Percentiles rank a stretch among this genome's conserved stretches.
Conservation (phyloP, 2,113 vertebrate species). For the Pelobates fuscus region DNA sequence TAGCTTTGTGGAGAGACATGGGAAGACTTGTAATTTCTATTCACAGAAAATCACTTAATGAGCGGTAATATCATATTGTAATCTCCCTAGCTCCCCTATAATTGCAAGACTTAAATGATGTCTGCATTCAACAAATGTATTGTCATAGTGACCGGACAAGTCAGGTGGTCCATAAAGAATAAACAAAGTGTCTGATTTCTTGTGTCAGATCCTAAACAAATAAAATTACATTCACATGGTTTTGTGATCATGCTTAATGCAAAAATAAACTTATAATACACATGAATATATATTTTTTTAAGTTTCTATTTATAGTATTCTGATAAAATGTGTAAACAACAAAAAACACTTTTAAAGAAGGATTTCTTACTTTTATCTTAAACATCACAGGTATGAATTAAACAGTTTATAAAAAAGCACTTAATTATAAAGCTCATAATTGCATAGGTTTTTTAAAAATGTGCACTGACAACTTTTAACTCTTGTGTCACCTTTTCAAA, state of each 20-base stretch:
- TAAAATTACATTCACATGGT: background rate
- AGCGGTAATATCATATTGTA: constrained; percentile 63
- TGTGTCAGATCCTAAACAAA: background rate
- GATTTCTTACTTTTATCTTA: no score
- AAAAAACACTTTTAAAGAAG: no score
- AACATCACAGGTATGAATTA: no score
- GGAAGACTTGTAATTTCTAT: constrained; percentile 50
- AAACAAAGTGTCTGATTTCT: background rate
- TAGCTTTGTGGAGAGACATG: constrained; percentile 29
- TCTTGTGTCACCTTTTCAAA: no score
- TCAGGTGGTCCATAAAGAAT: constrained; percentile 53
- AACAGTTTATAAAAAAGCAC: no score
- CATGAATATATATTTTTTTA: no score
- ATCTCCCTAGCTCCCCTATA: constrained; percentile 64
- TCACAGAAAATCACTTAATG: constrained; percentile 65
- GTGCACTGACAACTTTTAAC: no score
- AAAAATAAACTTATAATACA: no score
- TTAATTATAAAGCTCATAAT: no score
- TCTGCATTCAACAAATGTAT: constrained; percentile 56
- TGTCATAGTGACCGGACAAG: constrained; percentile 58
- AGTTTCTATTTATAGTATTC: no score
- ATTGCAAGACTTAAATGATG: constrained; percentile 59
- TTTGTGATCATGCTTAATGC: background rate
- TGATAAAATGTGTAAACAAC: no score
- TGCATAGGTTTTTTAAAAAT: no score